phyloP scores from a whole-genome alignment of 2,888 invertebrate species.

The Diogma glabrata region DNA sequence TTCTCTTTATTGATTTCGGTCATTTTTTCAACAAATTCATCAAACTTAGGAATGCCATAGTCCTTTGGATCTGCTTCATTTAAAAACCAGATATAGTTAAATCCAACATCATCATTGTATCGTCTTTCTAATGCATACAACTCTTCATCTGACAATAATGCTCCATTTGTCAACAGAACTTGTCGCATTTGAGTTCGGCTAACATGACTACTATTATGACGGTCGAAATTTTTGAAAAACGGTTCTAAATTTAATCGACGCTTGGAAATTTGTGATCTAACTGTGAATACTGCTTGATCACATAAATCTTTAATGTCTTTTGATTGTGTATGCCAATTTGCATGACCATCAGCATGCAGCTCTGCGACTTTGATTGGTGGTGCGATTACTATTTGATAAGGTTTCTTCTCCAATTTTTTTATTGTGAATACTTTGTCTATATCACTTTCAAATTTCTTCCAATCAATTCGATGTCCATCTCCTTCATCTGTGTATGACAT shows the following conservation, averaged over 20 bases:
- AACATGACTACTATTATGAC: slow-evolving; percentile 61
- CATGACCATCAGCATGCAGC: slow-evolving; percentile 38
- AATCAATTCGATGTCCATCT: slow-evolving; percentile 54
- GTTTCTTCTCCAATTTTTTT: slow-evolving; percentile 57
- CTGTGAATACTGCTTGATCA: slow-evolving; percentile 49
- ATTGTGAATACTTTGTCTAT: slow-evolving; percentile 59
- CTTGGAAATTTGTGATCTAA: slow-evolving; percentile 48
- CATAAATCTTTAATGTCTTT: slow-evolving; percentile 39
- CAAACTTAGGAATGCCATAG: slow-evolving; percentile 28
- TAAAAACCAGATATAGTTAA: slow-evolving; percentile 59
- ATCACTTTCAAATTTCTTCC: slow-evolving; percentile 67
- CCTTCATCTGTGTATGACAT: slow-evolving; percentile 60
- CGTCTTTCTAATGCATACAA: slow-evolving; percentile 54
- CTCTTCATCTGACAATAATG: slow-evolving; percentile 53
- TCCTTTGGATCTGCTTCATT: slow-evolving; percentile 43
- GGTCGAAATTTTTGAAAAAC: slow-evolving; percentile 58
- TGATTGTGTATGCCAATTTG: slow-evolving; percentile 37
- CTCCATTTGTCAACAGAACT: slow-evolving; percentile 53
- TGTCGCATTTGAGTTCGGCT: slow-evolving; percentile 56
- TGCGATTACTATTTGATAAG: slow-evolving; percentile 42
- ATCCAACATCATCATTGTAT: slow-evolving; percentile 63
- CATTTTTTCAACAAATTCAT: slow-evolving; percentile 11
- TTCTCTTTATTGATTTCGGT: slow-evolving; percentile 4
- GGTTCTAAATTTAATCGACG: slow-evolving; percentile 53
- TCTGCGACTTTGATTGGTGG: slow-evolving; percentile 43